Evolutionary conservation across 2,113 vertebrate genomes (phyloP).

Genomic region (Oryzias celebensis): DNA sequence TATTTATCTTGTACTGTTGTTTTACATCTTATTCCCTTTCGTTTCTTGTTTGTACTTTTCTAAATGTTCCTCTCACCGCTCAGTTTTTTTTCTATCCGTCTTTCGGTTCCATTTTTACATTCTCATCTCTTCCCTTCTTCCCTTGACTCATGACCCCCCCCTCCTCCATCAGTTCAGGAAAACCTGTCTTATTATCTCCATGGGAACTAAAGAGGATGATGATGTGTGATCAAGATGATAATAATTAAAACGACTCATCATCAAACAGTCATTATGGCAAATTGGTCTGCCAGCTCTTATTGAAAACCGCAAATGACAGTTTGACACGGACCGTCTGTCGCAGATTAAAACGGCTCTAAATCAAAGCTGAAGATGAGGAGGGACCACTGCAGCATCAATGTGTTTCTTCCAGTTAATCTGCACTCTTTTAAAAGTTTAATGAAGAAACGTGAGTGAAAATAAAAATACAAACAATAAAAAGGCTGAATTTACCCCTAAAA

Average conservation of each 20-base stretch:
- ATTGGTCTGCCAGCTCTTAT: conserved; percentile 38
- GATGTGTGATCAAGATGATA: conserved; percentile 49
- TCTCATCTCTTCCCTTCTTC: not conserved
- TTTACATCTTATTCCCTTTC: not conserved
- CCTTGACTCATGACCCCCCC: too few relatives aligned
- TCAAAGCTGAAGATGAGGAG: not conserved
- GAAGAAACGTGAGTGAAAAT: too few relatives aligned
- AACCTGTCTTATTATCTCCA: conserved; percentile 38
- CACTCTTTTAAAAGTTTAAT: too few relatives aligned
- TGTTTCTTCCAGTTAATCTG: too few relatives aligned
- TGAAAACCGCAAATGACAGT: conserved; percentile 39
- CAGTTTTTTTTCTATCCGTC: too few relatives aligned
- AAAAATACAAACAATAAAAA: too few relatives aligned
- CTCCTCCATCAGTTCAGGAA: not conserved
- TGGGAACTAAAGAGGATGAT: conserved; percentile 47
- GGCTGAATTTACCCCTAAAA: too few relatives aligned
- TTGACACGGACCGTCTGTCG: conserved; percentile 45
- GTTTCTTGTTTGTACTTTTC: not conserved
- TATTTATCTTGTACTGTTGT: not conserved
- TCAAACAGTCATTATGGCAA: conserved; percentile 56
- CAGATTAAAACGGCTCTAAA: conserved; percentile 25
- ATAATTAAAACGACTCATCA: conserved; percentile 63
- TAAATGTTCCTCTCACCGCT: not conserved
- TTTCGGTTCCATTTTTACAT: not conserved
- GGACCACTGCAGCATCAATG: too few relatives aligned